phyloP scores from a whole-genome alignment of 2,797 vertebrate genomes.

The Neopelma chrysocephalum region DNA sequence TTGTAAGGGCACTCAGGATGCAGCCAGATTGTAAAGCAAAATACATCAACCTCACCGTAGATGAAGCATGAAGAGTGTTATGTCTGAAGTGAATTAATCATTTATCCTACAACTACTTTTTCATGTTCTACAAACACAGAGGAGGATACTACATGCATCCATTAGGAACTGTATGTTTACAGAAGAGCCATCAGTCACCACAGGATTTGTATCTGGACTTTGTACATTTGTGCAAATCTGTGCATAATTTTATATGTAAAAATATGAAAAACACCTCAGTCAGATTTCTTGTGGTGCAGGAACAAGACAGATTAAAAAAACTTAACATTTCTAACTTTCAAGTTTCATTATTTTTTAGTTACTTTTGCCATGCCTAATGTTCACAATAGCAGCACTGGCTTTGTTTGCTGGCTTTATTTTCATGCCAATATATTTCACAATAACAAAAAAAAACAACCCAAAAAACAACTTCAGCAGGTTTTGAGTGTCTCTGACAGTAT shows the following conservation, averaged over 20 bases:
- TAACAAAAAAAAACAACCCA: background rate
- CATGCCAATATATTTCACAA: conserved; percentile 18
- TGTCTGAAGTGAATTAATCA: conserved; percentile 61
- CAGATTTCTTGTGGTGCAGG: background rate
- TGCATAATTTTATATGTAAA: background rate
- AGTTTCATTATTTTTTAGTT: background rate
- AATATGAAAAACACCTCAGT: background rate
- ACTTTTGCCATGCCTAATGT: background rate
- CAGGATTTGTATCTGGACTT: background rate
- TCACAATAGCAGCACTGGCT: background rate
- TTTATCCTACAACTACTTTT: conserved; percentile 56
- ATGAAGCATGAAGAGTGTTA: conserved; percentile 51
- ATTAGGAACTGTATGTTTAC: conserved; percentile 35
- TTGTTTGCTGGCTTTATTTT: conserved; percentile 7
- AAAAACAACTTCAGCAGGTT: background rate
- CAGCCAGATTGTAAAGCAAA: conserved; percentile 42
- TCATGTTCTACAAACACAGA: conserved; percentile 49
- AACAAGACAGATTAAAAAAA: background rate
- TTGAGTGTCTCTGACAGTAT: background rate
- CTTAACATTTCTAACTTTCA: background rate
- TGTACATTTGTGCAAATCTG: background rate
- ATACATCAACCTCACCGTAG: conserved; percentile 19
- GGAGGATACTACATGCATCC: conserved; percentile 23
- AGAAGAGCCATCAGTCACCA: background rate
- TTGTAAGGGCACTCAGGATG: conserved; percentile 6